Evolutionary conservation across 2,888 invertebrate species (phyloP), one percentile per base, ranked within the genome.

Genomic region (Ichneumoninae sp.): DNA sequence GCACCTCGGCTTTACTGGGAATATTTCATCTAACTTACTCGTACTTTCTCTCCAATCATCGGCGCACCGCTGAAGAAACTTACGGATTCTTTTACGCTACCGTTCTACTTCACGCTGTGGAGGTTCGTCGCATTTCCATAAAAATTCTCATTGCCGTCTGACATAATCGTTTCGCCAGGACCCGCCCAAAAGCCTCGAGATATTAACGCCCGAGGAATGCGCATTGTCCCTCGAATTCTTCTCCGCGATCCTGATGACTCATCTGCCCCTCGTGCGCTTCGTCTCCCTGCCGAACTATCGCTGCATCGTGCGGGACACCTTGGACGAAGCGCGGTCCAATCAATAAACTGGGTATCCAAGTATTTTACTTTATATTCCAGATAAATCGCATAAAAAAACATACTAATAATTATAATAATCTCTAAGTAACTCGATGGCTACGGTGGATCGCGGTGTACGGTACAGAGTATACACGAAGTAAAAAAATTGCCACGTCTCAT

Each of bases 221-320:
- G 87, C 89, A 68, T 78, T 86, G 33, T 82, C 89, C 50, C 70
- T 92, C 36, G 85, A 91, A 70, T 86, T 90, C 57, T 92, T 93
- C 86, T 86, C 83, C 13, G 82, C 85, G 85, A 77, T 90, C 80
- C 91, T 91, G 75, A 86, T 93, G 84, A 86, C 88, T 82, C 91
- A 93, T 81, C 86, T 93, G 71, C 86, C 90, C 54, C 87, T 92
- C 66, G 60, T 92, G 47, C 89, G 90, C 69, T 82, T 91, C 62
- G 79, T 86, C 22, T 90, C 87, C 77, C 79, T 91, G 54, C 88
- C 91, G n/a, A 90, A 89, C 83, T 89, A 90, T 78, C 87, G 87
- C 68, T 85, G 91, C 60, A 80, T 87, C 40, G 70, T 69, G 7
- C 75, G 50, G 36, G 60, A 52, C 72, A 57, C 26, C 8, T 22